phyloP scores from a whole-genome alignment of 2,797 vertebrate species.

The Lithobates sylvaticus region DNA sequence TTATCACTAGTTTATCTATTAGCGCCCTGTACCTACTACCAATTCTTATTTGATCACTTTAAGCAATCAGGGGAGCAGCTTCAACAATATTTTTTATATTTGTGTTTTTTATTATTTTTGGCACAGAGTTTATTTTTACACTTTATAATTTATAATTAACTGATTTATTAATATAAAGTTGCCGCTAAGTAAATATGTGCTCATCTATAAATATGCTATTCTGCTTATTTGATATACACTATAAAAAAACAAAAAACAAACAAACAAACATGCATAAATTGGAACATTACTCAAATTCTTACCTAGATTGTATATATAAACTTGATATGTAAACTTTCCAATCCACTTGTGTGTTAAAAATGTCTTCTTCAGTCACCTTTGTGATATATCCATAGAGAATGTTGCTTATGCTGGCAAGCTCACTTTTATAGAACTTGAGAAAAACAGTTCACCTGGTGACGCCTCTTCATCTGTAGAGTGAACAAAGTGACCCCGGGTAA shows the following conservation, averaged over 20 bases:
- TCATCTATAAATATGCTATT: not conserved
- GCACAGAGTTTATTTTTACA: too few relatives aligned
- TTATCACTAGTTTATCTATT: too few relatives aligned
- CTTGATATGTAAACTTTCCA: not conserved
- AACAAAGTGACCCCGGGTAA: conserved; percentile 5
- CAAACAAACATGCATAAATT: too few relatives aligned
- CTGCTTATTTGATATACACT: not conserved
- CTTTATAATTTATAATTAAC: too few relatives aligned
- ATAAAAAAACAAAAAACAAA: not conserved
- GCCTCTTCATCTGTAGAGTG: conserved; percentile 12
- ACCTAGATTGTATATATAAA: not conserved
- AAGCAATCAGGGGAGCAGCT: too few relatives aligned
- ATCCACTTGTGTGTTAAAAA: not conserved
- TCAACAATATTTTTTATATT: too few relatives aligned
- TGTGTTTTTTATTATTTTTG: too few relatives aligned
- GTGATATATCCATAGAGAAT: not conserved
- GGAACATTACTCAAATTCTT: not conserved
- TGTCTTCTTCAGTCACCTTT: conserved; percentile 10
- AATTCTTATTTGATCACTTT: too few relatives aligned
- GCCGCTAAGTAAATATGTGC: not conserved
- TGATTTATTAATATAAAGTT: not conserved
- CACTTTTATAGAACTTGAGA: conserved; percentile 42
- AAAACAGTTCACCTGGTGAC: conserved; percentile 19
- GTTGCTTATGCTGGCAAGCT: not conserved
- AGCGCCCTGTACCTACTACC: too few relatives aligned